Evolutionary conservation across 1,140 invertebrate genomes (phyloP), one percentile per base, ranked within the genome.

Genomic region (Euura saliciscinereae): DNA sequence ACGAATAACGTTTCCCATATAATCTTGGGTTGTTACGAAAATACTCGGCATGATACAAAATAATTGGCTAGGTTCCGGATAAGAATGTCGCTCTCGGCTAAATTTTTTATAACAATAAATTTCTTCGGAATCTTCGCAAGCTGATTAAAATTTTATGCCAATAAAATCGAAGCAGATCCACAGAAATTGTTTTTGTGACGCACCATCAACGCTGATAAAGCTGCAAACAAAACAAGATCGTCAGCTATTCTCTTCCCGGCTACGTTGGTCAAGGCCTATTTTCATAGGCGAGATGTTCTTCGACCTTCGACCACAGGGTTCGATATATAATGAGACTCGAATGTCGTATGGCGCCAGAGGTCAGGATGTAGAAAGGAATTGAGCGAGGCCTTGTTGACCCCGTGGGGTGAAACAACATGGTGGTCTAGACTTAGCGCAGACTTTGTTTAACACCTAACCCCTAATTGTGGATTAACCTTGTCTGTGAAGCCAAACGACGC

Each of bases 261-360:
- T 28, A 28, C 28, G 28, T 28, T 28, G 28, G 28, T 28, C 28
- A 1, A 28, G 28, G 28, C 28, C 28, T 28, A 28, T 28, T 28
- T 0, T 28, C 28, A 28, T 28, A 28, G 28, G 28, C 28, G 46
- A 68, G 66, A 45, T 66, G 65, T 51, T 68, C 71, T 68, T 72
- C 68, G 51, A 69, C 64, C 42, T 43, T n/a, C 44, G 69, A 69
- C 10, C 68, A 73, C 68, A 73, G 68, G 44, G 7, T 74, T 71
- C 51, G 46, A 69, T 59, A 66, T 28, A 28, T 73, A 69, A 73
- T 66, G 65, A 64, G 13, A 64, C 45, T 42, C 8, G 70, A 71
- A 65, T 10, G 45, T 45, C 46, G 43, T 3, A 43, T 43, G 59
- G 46, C 28, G 42, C 7, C n/a, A 68, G 67, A 8, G 69, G 59